These are phyloP conservation scores for Chrysolina oricalcia DNA, from an alignment of 2,888 invertebrate species.

Conservation along the genomic window DNA sequence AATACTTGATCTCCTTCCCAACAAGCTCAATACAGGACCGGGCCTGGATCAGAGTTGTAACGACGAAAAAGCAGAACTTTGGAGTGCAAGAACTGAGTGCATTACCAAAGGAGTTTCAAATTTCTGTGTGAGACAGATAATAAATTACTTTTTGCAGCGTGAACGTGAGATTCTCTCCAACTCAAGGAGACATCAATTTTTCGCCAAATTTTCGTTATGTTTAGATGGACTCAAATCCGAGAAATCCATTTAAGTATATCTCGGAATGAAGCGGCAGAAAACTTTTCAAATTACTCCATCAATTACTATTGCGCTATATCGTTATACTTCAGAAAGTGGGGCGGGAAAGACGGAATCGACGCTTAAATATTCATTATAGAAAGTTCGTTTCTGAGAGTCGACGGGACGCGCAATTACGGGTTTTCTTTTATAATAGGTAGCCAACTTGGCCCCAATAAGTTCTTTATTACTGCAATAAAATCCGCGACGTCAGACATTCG, in stretches of 20 bases:
- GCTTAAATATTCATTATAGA: slow-evolving; percentile 46
- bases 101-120: no score
- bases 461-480: slow-evolving; percentile 34
- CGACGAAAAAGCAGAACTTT: no score
- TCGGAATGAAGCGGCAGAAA: background rate
- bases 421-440: slow-evolving; percentile 36
- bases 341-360: slow-evolving; percentile 34
- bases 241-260: background rate
- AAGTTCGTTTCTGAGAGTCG: slow-evolving; percentile 35
- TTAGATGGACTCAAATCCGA: slow-evolving; percentile 11
- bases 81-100: no score
- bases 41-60: no score
- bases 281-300: slow-evolving; percentile 26
- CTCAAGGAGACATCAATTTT: background rate
- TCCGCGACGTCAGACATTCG: slow-evolving; percentile 22
- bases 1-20: no score
- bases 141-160: no score
- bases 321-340: slow-evolving; percentile 28
- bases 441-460: slow-evolving; percentile 37
- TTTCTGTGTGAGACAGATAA: no score
- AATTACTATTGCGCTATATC: slow-evolving; percentile 34
- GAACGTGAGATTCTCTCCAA: background rate
- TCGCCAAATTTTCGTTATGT: background rate
- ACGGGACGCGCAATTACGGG: slow-evolving; percentile 30
- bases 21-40: no score